phyloP scores from a whole-genome alignment of 2,797 vertebrate species.

The Arnoldichthys spilopterus region DNA sequence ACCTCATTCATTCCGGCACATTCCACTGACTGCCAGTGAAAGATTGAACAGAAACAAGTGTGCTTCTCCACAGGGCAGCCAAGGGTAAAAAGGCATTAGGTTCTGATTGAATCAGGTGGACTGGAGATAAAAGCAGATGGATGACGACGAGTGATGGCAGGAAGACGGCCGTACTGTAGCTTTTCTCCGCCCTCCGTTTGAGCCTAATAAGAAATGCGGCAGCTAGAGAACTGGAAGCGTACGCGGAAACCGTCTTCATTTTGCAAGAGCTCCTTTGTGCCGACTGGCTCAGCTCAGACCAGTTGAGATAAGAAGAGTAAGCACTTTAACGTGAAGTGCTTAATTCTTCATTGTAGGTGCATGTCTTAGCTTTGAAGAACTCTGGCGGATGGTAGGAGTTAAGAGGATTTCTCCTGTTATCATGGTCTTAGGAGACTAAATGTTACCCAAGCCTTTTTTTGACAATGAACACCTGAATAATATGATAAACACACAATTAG shows the following conservation, averaged over 20 bases:
- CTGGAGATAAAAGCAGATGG: slow-evolving; percentile 49
- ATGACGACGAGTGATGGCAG: slow-evolving; percentile 43
- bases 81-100: slow-evolving; percentile 62
- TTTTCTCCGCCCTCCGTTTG: slow-evolving; percentile 26
- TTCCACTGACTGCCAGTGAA: slow-evolving; percentile 58
- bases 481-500: neutral
- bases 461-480: neutral
- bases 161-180: slow-evolving; percentile 29
- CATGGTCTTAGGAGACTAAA: neutral
- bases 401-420: slow-evolving; percentile 15
- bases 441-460: neutral
- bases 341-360: slow-evolving; percentile 6
- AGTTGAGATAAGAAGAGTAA: neutral
- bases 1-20: slow-evolving; percentile 59
- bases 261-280: neutral
- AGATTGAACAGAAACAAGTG: slow-evolving; percentile 59
- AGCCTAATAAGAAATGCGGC: slow-evolving; percentile 35
- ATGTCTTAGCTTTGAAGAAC: neutral
- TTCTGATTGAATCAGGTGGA: slow-evolving; percentile 58
- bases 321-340: slow-evolving; percentile 4
- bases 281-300: neutral
- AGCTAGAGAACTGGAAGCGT: neutral
- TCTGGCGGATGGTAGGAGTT: neutral
- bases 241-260: neutral
- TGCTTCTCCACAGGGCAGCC: slow-evolving; percentile 57